Evolutionary conservation across 2,797 vertebrate genomes (phyloP), one percentile per base, ranked within the genome.

Genomic region (Molossus alvarezi): DNA sequence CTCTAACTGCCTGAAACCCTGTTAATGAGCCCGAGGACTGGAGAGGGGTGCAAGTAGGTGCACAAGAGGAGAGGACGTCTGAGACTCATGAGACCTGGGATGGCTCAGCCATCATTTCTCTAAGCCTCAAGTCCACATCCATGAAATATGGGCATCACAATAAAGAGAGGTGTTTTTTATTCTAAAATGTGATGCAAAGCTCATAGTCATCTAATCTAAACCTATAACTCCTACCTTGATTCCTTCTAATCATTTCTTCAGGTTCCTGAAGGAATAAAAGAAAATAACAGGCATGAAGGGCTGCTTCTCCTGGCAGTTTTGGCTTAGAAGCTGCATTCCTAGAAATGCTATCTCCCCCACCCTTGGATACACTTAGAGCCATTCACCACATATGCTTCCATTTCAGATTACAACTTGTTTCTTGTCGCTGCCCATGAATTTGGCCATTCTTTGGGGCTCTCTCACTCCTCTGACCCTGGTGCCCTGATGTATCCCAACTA

Each of bases 401-500:
- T 88, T 93, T 51, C 96, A 99, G 99, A 98, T 29, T 99, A 99
- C 98, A 99, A 99, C 98, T 98, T 99, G 94, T 99, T 99, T 82
- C 95, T 99, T 58, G 99, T 99, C 86, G 98, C 99, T 27, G 98
- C 99, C 82, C 99, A 99, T 91, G 99, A 99, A 97, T 98, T 99
- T 88, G 99, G 99, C 29, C 99, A 99, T 88, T 99, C 99, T 0
- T 98, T 99, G 17, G 99, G 99, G 27, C 98, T 99, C 94, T 98
- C 99, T 94, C 99, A 99, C 88, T 99, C 99, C 58, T 20, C 79
- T 0, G 99, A 99, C 90, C 97, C 99, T 0, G 99, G 99, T 0
- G 99, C 99, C 15, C 98, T 99, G 94, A 99, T 99, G 99, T 99
- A 98, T 95, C 99, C 99, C 2, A 85, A 98, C 58, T 99, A 99